These are phyloP conservation scores for Hirtodrosophila alboralis DNA, from an alignment of 2,888 invertebrate genomes.

Conservation along the genomic window DNA sequence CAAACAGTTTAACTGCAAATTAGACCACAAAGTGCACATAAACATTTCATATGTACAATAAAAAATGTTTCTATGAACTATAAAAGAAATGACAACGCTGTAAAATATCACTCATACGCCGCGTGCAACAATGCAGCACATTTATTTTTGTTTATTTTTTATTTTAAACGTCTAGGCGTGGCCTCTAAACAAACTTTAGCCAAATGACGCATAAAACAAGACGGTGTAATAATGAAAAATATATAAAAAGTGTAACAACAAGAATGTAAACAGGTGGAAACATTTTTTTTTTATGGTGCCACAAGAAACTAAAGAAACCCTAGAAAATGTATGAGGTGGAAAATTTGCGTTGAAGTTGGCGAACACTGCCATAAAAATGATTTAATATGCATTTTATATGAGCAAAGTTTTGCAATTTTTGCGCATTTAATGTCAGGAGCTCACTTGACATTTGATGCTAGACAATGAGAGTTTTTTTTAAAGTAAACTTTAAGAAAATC, in stretches of 20 bases:
- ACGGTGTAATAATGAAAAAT: conserved; percentile 40
- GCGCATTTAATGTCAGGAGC: conserved; percentile 62
- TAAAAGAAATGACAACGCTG: conserved; percentile 32
- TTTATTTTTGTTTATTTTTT: too few relatives aligned
- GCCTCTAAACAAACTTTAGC: conserved; percentile 20
- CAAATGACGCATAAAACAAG: conserved; percentile 47
- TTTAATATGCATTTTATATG: conserved; percentile 78
- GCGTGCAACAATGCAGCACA: conserved; percentile 24
- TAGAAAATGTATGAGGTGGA: conserved; percentile 42
- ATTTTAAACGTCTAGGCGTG: conserved; percentile 15
- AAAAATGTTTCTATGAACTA: conserved; percentile 30
- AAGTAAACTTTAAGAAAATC: conserved; percentile 29
- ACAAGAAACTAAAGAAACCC: conserved; percentile 48
- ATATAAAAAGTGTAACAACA: conserved; percentile 22
- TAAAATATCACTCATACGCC: conserved; percentile 48
- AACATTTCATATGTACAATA: conserved; percentile 13
- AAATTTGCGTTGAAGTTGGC: conserved; percentile 49
- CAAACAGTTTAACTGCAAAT: conserved; percentile 25
- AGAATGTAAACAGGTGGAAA: conserved; percentile 50
- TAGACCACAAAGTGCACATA: conserved; percentile 16
- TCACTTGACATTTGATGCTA: conserved; percentile 66
- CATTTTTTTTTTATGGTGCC: conserved; percentile 25
- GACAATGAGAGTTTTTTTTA: conserved; percentile 8
- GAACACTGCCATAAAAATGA: conserved; percentile 71
- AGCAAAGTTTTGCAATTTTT: conserved; percentile 79